Base-by-base conservation (phyloP, 2,888 invertebrate genomes). In the Pandemis corylana region DNA sequence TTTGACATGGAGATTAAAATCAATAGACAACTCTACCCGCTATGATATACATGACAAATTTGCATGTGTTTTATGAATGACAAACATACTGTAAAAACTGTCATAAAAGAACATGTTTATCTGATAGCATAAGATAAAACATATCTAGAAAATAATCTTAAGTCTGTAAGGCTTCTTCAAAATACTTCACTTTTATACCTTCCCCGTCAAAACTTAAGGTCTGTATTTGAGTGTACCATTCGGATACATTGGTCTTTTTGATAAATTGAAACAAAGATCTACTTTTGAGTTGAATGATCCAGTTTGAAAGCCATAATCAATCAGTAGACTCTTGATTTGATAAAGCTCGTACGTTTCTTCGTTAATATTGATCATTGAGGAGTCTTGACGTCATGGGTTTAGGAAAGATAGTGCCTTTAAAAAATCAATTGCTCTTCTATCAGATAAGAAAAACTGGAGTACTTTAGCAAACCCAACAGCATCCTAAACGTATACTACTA, bases 51-150 rank as follows among this genome's bases (percentile, higher is more conserved):
- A 4, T 12, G 12, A 4, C 46, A 46, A 46, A 46, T 12, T 46
- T 46, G 46, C 46, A 12, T 46, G 46, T 10, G 46, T 46, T 10
- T 46, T 46, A 5, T 12, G 10, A 46, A 64, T 70, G 53, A 64
- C 63, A 64, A 20, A 62, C 59, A 20, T 10, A 36, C 28, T 62
- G 51, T 53, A 7, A 5, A 13, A 49, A 66, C 5, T 64, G 46
- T 46, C 63, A 72, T 59, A 68, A 73, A 65, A 59, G 5, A 28
- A 64, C 59, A 68, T 13, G 13, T 56, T 73, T 73, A 68, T 73
- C 73, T 59, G 46, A 68, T 49, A 41, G 36, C 20, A 41, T 36
- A 36, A 66, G 68, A 73, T 74, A 74, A 61, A 66, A 36, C 64
- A 10, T 20, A 56, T 56, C 56, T 56, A 20, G 1, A 56, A 3